Percentiles rank a stretch among this genome's conserved stretches.
Evolutionary conservation across 2,888 invertebrate species (phyloP).

Genomic region (Lacanobia wlatinum): DNA sequence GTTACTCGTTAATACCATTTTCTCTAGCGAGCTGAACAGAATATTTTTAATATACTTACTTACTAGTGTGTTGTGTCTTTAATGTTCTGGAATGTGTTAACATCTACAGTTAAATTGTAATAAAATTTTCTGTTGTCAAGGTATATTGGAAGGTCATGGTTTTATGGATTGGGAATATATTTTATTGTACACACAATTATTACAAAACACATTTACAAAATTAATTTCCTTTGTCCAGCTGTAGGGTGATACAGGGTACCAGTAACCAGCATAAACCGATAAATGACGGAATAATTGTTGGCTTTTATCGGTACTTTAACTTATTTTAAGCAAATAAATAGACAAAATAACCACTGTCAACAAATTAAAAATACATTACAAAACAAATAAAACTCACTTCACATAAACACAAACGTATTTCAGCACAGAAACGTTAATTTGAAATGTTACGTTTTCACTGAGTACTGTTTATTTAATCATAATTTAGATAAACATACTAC

Average conservation of each 20-base stretch:
- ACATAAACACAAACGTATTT: constrained; percentile 43
- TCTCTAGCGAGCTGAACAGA: constrained; percentile 27
- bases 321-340: constrained; percentile 1
- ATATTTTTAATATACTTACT: constrained; percentile 33
- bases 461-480: constrained; percentile 55
- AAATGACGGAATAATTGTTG: background rate
- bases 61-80: background rate
- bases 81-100: background rate
- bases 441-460: constrained; percentile 50
- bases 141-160: background rate
- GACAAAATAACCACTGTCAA: constrained; percentile 8
- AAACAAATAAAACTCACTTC: constrained; percentile 39
- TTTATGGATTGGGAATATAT: background rate
- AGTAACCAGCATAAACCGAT: background rate
- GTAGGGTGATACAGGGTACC: no score
- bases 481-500: constrained; percentile 61
- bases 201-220: no score
- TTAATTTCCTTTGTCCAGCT: no score
- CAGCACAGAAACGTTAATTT: constrained; percentile 45
- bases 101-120: background rate
- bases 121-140: background rate
- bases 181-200: no score
- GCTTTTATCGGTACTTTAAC: background rate
- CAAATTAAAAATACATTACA: constrained; percentile 27
- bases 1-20: constrained; percentile 42